Base-by-base conservation (phyloP, 2,797 vertebrate species). In the Cetoscarus ocellatus region DNA sequence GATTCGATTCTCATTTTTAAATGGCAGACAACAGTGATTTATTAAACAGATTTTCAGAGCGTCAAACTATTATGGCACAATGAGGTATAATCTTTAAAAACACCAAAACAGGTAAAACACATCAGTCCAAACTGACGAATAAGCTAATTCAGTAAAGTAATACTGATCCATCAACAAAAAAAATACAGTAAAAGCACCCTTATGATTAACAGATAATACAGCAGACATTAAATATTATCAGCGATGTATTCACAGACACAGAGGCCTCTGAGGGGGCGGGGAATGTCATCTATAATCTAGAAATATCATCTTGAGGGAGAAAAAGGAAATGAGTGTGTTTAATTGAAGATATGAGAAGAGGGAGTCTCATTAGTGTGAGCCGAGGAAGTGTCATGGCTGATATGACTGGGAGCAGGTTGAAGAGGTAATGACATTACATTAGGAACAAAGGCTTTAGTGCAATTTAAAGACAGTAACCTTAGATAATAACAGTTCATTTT, bases 311-410 rank as follows among this genome's bases (percentile, higher is more conserved):
- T 77, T 38, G 44, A 58, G 72, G 74, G 89, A 89, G 82, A 75
- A 73, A 70, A 17, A 85, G 91, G 86, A 92, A 92, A 89, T 92
- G 81, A 86, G 80, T 18, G 58, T 75, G 71, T 82, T 58, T 86
- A 90, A 91, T 86, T 88, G 77, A 83, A 89, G 65, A 56, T 75
- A 86, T 76, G 73, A 85, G 78, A 79, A 76, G 71, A 80, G 75
- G 61, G 79, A 38, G 65, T 82, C 77, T 79, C 79, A 85, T 90
- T 88, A 90, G 80, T 8, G 48, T 52, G 73, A 83, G 71, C 61
- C 59, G 81, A 84, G 82, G 75, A 86, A 80, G 79, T 70, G 75
- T 67, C 76, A 56, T 64, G 68, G 67, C 61, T 57, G 66, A 73
- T 70, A 83, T 66, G 74, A 75, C 58, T 49, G 35, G 42, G 60